Base-by-base conservation (phyloP, 2,888 invertebrate genomes). In the Leucozona laternaria region DNA sequence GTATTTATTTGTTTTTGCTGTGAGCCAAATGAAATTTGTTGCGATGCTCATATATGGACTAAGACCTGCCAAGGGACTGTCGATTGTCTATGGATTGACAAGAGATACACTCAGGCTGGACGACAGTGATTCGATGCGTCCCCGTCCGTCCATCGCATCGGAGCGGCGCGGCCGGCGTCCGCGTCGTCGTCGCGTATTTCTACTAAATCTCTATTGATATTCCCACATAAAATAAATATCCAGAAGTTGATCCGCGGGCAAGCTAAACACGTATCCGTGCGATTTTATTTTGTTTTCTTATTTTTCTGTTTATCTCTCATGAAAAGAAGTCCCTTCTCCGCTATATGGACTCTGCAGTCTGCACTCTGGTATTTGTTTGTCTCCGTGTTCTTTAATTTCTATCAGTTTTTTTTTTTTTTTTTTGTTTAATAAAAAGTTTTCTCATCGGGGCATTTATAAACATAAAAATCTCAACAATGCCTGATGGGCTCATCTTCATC, bases 191-290 rank as follows among this genome's bases (percentile, higher is more conserved):
- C 70, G 50, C n/a, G n/a, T 53, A 22, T 37, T 68, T 53, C 20
- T 55, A 71, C 78, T 78, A 66, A 78, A 72, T 80, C 58, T 70
- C 58, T 64, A 64, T 81, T 60, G 82, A 86, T 60, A 40, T 86
- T 86, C 86, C 78, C 86, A 86, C 86, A 86, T 86, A 86, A 86
- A 86, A 86, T 82, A 86, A 82, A 86, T 86, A 86, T 73, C 70
- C 73, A 73, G 78, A 77, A 78, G 76, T 31, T 62, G 50, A 75
- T 79, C 70, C 48, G 66, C 66, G 28, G 28, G 20, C 31, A 48
- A 48, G 64, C 48, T 28, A 20, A 45, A 31, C 31, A 48, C 45
- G 11, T 71, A 70, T 66, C n/a, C 57, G 62, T 68, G 80, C 20
- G 64, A 66, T 58, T 81, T 81, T 71, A 66, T 77, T 72, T 77